Percentiles rank a stretch among this genome's conserved stretches.
phyloP scores from a whole-genome alignment of 2,888 invertebrate genomes.

The Maniola hyperantus region DNA sequence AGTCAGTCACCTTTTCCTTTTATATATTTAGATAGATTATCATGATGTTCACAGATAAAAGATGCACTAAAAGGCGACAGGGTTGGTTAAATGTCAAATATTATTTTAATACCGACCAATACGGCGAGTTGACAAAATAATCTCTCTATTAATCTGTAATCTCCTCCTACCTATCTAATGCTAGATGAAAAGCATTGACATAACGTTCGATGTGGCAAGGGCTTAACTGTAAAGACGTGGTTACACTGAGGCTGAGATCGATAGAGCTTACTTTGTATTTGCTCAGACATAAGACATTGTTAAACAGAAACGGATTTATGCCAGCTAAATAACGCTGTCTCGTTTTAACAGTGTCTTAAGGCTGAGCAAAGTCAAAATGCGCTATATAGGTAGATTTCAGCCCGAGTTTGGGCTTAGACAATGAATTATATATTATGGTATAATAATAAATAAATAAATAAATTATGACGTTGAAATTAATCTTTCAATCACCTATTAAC shows the following conservation, averaged over 20 bases:
- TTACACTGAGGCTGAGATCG: not conserved
- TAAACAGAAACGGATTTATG: too few relatives aligned
- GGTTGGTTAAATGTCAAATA: constrained; percentile 7
- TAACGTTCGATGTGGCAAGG: not conserved
- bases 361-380: too few relatives aligned
- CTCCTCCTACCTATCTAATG: not conserved
- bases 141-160: not conserved
- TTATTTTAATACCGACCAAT: constrained; percentile 2
- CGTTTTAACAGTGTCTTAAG: too few relatives aligned
- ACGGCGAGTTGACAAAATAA: constrained; percentile 2
- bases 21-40: not conserved
- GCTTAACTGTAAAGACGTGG: constrained; percentile 9
- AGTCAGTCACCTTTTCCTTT: too few relatives aligned
- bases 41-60: not conserved
- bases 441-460: too few relatives aligned
- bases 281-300: too few relatives aligned
- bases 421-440: too few relatives aligned
- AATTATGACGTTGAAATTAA: too few relatives aligned
- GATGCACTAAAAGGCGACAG: not conserved
- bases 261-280: not conserved
- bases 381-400: too few relatives aligned
- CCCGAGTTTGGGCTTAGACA: too few relatives aligned
- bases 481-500: too few relatives aligned
- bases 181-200: constrained; percentile 3
- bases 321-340: too few relatives aligned